Conservation (phyloP, 1,140 invertebrate genomes). For the Hylaeus anthracinus region DNA sequence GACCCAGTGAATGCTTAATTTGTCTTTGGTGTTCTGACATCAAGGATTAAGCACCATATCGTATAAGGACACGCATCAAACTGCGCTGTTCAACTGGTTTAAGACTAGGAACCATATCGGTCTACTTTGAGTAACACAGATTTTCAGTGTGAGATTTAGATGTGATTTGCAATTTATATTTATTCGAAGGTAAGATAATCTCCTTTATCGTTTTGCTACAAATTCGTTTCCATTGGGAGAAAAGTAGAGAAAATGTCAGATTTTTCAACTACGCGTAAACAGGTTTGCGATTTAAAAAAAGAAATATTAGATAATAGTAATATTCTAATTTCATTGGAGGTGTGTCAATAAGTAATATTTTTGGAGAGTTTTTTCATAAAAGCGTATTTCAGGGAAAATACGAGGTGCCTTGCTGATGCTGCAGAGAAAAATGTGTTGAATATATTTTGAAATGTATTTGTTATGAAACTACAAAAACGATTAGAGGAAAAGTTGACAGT, state of each 20-base stretch:
- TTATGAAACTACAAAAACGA: too few relatives aligned
- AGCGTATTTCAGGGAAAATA: too few relatives aligned
- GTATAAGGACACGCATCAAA: constrained; percentile 34
- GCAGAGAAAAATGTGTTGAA: too few relatives aligned
- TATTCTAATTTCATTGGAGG: too few relatives aligned
- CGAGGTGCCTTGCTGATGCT: too few relatives aligned
- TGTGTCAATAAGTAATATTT: too few relatives aligned
- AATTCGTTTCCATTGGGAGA: background rate
- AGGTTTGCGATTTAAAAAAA: too few relatives aligned
- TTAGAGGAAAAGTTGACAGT: too few relatives aligned
- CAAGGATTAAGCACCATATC: background rate
- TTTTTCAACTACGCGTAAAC: background rate
- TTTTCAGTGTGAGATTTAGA: background rate
- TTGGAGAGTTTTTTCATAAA: too few relatives aligned
- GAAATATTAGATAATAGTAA: too few relatives aligned
- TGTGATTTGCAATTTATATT: background rate
- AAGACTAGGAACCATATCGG: constrained; percentile 41
- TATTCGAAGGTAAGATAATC: background rate
- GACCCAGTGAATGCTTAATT: constrained; percentile 15
- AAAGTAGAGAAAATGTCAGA: too few relatives aligned
- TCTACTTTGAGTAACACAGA: background rate
- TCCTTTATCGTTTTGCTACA: background rate
- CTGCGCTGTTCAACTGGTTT: constrained; percentile 28
- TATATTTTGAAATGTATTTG: too few relatives aligned
- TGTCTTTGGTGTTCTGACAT: background rate